Evolutionary conservation across 2,888 invertebrate species (phyloP), one percentile per base, ranked within the genome.

Genomic region (Lasioglossum leucozonium): DNA sequence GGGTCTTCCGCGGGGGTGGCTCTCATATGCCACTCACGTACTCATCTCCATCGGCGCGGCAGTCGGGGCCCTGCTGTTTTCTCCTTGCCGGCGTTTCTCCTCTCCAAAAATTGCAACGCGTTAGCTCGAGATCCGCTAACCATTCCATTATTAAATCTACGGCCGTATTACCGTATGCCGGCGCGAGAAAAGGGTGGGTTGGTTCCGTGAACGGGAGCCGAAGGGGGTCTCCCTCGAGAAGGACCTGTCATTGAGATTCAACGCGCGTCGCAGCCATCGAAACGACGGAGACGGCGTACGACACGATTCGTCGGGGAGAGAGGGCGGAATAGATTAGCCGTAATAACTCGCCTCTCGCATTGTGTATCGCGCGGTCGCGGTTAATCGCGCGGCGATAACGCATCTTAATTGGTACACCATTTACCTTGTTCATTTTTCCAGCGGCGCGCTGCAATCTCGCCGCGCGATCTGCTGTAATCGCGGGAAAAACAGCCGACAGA

Each of bases 111-210:
- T 94, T 94, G 93, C 93, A 91, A 90, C 93, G 93, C 94, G 93
- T 94, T 94, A 93, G 92, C 92, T 90, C 88, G 88, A 92, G 94
- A 94, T 93, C 93, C 93, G 92, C 92, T 93, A 95, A 94, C 94
- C 94, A 93, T 94, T 93, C 93, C 93, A 94, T 95, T 95, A 95
- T 94, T 94, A 94, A 94, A 95, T 95, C 94, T 95, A 92, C 93
- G 91, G 90, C 87, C 88, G 92, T 90, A 89, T 92, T 91, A 92
- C 89, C 86, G 86, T 85, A 77, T 82, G 86, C 79, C 82, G 76
- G 76, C 62, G 67, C 65, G 78, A 72, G n/a, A 42, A 72, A 79
- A 71, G 47, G 37, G 80, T 76, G 71, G 65, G 67, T 16, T 2
- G 65, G 67, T 16, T 2, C 16, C 30, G 18, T 22, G 30, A 34